A percentile compares a stretch with the other conserved stretches of the same genome.
Evolutionary conservation across 2,797 vertebrate genomes (phyloP).

Genomic region (Enteromius argenteus): DNA sequence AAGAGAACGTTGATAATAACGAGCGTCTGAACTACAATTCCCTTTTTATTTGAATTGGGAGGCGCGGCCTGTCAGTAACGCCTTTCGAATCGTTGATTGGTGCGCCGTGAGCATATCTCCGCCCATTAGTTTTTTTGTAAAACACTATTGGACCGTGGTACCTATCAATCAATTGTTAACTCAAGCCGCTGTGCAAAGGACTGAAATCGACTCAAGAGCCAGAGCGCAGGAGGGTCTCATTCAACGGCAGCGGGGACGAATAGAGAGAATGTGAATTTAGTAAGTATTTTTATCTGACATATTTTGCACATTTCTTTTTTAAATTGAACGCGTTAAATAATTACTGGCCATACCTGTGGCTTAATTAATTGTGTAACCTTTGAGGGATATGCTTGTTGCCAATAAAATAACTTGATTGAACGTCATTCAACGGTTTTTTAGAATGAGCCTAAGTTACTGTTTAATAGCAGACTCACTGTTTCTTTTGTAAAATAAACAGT

Average conservation of each 20-base stretch:
- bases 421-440: conserved; percentile 9
- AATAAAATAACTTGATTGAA: conserved; percentile 15
- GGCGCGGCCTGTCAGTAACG: background rate
- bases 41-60: background rate
- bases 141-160: conserved; percentile 55
- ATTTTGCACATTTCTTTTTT: background rate
- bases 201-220: conserved; percentile 54
- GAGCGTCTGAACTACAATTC: conserved; percentile 49
- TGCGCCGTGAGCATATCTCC: background rate
- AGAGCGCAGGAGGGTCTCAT: conserved; percentile 62
- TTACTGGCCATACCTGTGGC: too few species aligned
- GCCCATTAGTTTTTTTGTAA: background rate
- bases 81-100: conserved; percentile 55
- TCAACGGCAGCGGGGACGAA: conserved; percentile 58
- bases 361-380: background rate
- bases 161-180: conserved; percentile 69
- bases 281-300: conserved; percentile 74
- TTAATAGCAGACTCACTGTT: background rate
- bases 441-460: background rate
- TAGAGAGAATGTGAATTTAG: conserved; percentile 76
- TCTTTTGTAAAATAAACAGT: background rate
- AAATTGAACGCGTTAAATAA: conserved; percentile 5
- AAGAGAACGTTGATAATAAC: too few species aligned
- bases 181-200: conserved; percentile 54
- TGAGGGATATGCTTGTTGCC: background rate